phyloP scores from a whole-genome alignment of 2,113 vertebrate genomes.

The Ardeotis arabs region DNA sequence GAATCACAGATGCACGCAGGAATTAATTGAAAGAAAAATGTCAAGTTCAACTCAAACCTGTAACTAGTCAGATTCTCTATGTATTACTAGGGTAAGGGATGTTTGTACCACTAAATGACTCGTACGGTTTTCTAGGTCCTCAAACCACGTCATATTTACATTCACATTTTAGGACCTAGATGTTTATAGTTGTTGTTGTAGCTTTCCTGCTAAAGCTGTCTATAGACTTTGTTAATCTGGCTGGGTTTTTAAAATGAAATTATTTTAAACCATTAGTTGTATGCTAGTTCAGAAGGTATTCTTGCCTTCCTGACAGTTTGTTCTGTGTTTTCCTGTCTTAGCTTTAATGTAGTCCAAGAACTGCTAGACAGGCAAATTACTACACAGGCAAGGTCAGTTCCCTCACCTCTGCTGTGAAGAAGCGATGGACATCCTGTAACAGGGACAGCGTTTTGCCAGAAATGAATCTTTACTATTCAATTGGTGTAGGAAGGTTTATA shows the following conservation, averaged over 20 bases:
- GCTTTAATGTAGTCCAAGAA: neutral
- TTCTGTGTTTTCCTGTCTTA: neutral
- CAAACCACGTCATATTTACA: neutral
- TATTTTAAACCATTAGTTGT: neutral
- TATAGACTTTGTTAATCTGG: neutral
- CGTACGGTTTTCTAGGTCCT: neutral
- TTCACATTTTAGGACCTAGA: neutral
- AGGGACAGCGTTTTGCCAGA: neutral
- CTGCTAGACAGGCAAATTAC: neutral
- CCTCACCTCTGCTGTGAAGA: neutral
- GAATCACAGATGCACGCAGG: conserved; percentile 3
- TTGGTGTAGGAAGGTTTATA: neutral
- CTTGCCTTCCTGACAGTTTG: neutral
- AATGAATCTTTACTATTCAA: neutral
- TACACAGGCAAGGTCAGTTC: neutral
- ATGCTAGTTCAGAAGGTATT: neutral
- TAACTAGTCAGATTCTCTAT: neutral
- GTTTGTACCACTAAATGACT: neutral
- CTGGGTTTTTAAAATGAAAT: neutral
- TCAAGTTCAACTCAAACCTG: conserved; percentile 12
- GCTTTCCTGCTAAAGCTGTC: neutral
- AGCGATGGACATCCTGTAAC: neutral
- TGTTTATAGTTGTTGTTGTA: neutral
- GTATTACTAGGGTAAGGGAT: neutral
- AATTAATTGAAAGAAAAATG: conserved; percentile 26